Conservation (phyloP, 2,888 invertebrate species). For the Dynastes hyllus region DNA sequence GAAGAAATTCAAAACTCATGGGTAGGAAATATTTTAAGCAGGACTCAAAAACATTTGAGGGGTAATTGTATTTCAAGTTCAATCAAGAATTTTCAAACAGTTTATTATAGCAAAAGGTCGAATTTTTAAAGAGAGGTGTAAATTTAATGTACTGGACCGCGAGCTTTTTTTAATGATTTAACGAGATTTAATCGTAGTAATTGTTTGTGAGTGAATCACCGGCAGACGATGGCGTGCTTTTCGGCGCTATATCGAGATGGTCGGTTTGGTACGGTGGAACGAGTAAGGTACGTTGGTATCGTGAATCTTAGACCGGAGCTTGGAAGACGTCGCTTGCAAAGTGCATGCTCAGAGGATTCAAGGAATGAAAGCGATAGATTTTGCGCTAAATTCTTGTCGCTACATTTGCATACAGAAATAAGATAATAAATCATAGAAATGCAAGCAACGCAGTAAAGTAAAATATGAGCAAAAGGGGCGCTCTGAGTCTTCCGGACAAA, state of each 20-base stretch:
- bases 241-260: not conserved
- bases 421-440: not conserved
- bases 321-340: not conserved
- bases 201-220: not conserved
- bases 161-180: too few relatives aligned
- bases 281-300: not conserved
- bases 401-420: slow-evolving; percentile 10
- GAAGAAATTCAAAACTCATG: too few relatives aligned
- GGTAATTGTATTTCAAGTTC: too few relatives aligned
- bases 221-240: not conserved
- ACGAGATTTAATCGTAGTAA: too few relatives aligned
- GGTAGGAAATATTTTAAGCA: too few relatives aligned
- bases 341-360: not conserved
- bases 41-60: too few relatives aligned
- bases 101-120: too few relatives aligned
- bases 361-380: not conserved
- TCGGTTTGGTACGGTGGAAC: not conserved
- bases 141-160: too few relatives aligned
- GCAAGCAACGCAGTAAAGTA: not conserved
- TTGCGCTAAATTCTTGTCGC: slow-evolving; percentile 3
- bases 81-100: too few relatives aligned
- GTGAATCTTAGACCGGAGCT: not conserved
- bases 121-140: too few relatives aligned
- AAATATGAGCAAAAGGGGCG: not conserved
- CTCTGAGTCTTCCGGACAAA: not conserved